These are phyloP conservation scores for Cephus pygmeus DNA, from an alignment of 2,888 invertebrate genomes.

Conservation along the genomic window DNA sequence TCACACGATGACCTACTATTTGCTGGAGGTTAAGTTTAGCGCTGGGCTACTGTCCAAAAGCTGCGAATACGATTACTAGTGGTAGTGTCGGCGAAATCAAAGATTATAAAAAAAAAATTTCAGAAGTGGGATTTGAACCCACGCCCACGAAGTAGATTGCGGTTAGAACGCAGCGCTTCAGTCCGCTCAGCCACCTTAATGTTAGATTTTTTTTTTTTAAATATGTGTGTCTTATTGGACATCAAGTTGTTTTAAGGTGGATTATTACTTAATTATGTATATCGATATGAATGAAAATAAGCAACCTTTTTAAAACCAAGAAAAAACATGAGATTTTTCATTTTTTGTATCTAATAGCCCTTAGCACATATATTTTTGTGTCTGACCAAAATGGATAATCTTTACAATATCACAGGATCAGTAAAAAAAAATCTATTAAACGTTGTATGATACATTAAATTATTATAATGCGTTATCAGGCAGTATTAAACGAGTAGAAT, in stretches of 20 bases:
- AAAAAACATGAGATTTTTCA: neutral
- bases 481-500: neutral
- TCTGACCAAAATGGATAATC: neutral
- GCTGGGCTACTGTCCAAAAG: neutral
- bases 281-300: no score
- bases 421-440: neutral
- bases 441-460: neutral
- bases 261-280: no score
- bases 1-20: neutral
- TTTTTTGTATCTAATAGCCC: neutral
- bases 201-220: rapidly evolving
- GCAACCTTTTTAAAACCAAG: no score
- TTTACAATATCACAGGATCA: no score
- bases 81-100: neutral
- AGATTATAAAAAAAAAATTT: slow-evolving; percentile 60
- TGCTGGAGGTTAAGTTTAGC: neutral
- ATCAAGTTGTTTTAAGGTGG: no score
- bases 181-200: slow-evolving; percentile 69
- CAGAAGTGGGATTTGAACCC: slow-evolving; percentile 87
- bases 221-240: no score
- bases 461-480: neutral
- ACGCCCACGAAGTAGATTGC: slow-evolving; percentile 85
- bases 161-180: slow-evolving; percentile 86
- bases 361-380: neutral
- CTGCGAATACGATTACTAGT: neutral